Conservation (phyloP, 2,113 vertebrate genomes). For the Campylomormyrus numenius region DNA sequence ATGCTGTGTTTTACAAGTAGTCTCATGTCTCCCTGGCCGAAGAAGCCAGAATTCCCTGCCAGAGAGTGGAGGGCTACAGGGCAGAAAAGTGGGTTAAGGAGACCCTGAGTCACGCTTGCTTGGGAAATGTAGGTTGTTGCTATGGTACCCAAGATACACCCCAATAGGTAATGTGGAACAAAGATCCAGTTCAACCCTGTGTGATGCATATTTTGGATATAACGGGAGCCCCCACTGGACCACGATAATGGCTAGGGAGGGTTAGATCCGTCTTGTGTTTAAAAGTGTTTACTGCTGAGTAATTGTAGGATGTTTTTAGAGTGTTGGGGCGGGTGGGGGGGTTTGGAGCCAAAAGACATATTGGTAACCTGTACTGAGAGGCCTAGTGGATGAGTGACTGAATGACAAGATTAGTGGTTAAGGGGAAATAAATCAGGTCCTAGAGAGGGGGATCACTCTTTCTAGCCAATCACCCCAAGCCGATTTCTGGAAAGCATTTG, state of each 20-base stretch:
- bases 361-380: background rate
- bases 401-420: background rate
- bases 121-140: conserved; percentile 14
- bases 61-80: background rate
- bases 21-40: background rate
- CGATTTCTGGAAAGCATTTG: background rate
- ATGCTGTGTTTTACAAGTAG: background rate
- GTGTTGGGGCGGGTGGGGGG: background rate
- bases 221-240: background rate
- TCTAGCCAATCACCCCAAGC: background rate
- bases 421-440: background rate
- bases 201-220: background rate
- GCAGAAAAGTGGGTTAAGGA: background rate
- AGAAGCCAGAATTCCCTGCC: background rate
- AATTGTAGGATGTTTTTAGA: background rate
- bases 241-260: background rate
- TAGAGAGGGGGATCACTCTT: background rate
- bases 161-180: background rate
- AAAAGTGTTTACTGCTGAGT: background rate
- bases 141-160: conserved; percentile 9
- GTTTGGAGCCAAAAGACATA: background rate
- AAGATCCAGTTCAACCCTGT: background rate
- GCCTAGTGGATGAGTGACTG: background rate
- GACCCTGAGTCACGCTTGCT: background rate
- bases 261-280: background rate